phyloP scores from a whole-genome alignment of 37 sponge, comb jelly and placozoan genomes.

The Haliclona indistincta region DNA sequence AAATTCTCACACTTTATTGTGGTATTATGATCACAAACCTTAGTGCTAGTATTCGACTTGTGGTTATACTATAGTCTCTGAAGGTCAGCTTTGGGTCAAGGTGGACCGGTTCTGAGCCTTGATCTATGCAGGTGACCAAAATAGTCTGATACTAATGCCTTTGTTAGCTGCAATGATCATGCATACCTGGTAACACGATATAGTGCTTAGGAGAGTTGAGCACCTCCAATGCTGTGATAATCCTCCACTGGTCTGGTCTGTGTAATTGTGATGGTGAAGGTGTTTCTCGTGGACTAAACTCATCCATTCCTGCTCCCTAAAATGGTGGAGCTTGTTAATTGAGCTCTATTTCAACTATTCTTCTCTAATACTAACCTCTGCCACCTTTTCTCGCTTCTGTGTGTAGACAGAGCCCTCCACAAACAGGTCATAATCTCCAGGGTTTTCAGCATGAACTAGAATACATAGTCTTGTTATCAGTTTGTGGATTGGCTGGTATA shows the following conservation, averaged over 20 bases:
- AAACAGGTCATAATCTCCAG: constrained; percentile 43
- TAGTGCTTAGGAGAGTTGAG: not conserved
- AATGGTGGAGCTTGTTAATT: too few species aligned
- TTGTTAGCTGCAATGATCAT: not conserved
- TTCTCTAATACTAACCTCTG: not conserved
- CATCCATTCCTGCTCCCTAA: not conserved
- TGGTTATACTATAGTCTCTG: constrained; percentile 61
- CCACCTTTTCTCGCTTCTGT: not conserved
- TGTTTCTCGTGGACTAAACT: too few species aligned
- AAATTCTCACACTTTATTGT: not conserved
- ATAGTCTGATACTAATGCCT: not conserved
- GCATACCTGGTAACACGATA: constrained; percentile 4
- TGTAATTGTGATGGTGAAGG: too few species aligned
- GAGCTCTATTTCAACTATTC: too few species aligned
- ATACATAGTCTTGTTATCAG: constrained; percentile 33
- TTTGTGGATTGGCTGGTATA: constrained; percentile 23
- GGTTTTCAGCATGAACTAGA: constrained; percentile 32
- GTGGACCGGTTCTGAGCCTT: constrained; percentile 46
- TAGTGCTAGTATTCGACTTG: constrained; percentile 65
- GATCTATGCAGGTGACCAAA: constrained; percentile 23
- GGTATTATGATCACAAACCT: constrained; percentile 1
- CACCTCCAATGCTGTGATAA: not conserved
- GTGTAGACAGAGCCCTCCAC: constrained; percentile 68
- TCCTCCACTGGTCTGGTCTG: not conserved
- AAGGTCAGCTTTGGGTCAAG: constrained; percentile 51